phyloP scores from a whole-genome alignment of 2,888 invertebrate genomes.

The Volucella inflata region DNA sequence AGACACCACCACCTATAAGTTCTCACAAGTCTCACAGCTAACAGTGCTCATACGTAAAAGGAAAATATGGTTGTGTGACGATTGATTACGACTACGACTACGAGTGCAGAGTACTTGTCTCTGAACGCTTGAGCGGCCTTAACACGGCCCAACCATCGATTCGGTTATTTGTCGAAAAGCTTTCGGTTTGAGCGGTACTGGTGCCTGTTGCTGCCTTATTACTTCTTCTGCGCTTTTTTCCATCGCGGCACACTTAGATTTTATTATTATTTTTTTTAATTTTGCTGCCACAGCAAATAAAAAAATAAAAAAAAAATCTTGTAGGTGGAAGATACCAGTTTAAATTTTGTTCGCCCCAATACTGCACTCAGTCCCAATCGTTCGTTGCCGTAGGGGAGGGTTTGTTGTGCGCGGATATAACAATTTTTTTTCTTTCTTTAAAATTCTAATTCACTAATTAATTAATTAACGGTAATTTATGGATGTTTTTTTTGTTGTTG shows the following conservation, averaged over 20 bases:
- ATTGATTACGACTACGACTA: neutral
- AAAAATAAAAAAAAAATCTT: neutral
- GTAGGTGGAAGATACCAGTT: slow-evolving; percentile 38
- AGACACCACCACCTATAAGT: slow-evolving; percentile 28
- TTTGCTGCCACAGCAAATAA: neutral
- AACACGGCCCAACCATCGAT: slow-evolving; percentile 69
- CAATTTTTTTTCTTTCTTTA: slow-evolving; percentile 9
- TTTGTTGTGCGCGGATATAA: slow-evolving; percentile 29
- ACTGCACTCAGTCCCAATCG: slow-evolving; percentile 33
- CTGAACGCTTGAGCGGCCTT: slow-evolving; percentile 61
- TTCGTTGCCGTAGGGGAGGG: slow-evolving; percentile 23
- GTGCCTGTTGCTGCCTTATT: slow-evolving; percentile 72
- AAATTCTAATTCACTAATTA: slow-evolving; percentile 11
- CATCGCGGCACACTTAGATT: slow-evolving; percentile 65
- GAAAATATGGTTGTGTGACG: neutral
- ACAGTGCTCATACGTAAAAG: neutral
- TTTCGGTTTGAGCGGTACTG: slow-evolving; percentile 82
- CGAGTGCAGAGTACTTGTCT: slow-evolving; percentile 9
- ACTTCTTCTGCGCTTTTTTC: slow-evolving; percentile 64
- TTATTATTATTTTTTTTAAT: slow-evolving; percentile 27
- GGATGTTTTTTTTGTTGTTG: slow-evolving; percentile 25
- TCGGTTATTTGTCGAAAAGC: slow-evolving; percentile 82
- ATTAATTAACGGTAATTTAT: slow-evolving; percentile 30
- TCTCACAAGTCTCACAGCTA: slow-evolving; percentile 18
- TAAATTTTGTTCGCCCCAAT: slow-evolving; percentile 16